Conservation (phyloP, 1,140 invertebrate species). For the Hyposmocoma kahamanoa region DNA sequence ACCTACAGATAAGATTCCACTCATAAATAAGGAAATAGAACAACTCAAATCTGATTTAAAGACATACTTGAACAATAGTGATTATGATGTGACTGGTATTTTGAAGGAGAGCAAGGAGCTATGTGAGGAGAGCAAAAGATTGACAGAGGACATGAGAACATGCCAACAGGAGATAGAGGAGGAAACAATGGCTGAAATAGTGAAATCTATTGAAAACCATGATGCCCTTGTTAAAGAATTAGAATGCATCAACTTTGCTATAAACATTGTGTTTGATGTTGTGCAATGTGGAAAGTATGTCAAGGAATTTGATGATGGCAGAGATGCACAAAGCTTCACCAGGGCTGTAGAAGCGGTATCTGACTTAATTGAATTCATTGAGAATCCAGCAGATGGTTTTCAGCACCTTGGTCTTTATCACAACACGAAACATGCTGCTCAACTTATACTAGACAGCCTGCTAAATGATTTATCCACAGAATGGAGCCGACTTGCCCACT, state of each 20-base stretch:
- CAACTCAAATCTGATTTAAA: slow-evolving; percentile 73
- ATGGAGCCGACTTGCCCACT: slow-evolving; percentile 67
- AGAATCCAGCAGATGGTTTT: slow-evolving; percentile 66
- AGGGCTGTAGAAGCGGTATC: slow-evolving; percentile 69
- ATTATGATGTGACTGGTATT: slow-evolving; percentile 71
- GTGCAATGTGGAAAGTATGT: slow-evolving; percentile 71
- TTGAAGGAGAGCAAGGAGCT: slow-evolving; percentile 71
- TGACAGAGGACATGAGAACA: slow-evolving; percentile 21
- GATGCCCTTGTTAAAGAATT: slow-evolving; percentile 70
- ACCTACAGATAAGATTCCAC: slow-evolving; percentile 67
- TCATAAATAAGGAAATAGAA: slow-evolving; percentile 74
- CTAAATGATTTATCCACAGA: slow-evolving; percentile 57
- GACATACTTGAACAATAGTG: slow-evolving; percentile 71
- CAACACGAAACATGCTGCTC: slow-evolving; percentile 53
- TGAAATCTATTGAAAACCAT: slow-evolving; percentile 73
- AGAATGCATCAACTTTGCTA: slow-evolving; percentile 67
- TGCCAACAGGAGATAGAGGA: slow-evolving; percentile 73
- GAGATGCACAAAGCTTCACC: slow-evolving; percentile 55
- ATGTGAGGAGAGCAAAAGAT: slow-evolving; percentile 57
- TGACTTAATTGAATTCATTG: slow-evolving; percentile 64
- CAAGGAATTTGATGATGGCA: slow-evolving; percentile 63
- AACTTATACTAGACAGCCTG: slow-evolving; percentile 56
- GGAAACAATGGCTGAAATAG: slow-evolving; percentile 75
- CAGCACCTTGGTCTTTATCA: slow-evolving; percentile 69
- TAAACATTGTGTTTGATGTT: slow-evolving; percentile 71